Percentiles rank a stretch among this genome's conserved stretches.
Evolutionary conservation across 2,797 vertebrate genomes (phyloP).

Genomic region (Poecile montanus): DNA sequence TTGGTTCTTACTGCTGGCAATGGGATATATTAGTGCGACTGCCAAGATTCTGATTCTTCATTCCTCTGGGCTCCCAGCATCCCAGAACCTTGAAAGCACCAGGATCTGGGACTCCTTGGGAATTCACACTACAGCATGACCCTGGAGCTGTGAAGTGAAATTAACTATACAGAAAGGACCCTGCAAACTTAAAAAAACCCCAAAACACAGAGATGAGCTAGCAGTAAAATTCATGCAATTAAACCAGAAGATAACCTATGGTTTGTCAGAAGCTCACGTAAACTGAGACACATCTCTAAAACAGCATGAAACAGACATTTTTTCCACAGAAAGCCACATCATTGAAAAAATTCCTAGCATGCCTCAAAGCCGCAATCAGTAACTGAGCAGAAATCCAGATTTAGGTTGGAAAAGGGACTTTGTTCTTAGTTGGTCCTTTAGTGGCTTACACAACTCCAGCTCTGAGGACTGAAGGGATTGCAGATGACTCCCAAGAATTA

Average conservation of each 20-base stretch:
- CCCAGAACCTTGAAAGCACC: background rate
- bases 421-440: background rate
- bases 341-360: background rate
- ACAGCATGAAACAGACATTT: background rate
- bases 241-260: background rate
- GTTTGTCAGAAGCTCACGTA: background rate
- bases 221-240: background rate
- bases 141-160: background rate
- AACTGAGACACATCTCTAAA: background rate
- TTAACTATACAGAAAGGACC: background rate
- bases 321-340: background rate
- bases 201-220: background rate
- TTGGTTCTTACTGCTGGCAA: constrained; percentile 20
- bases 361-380: background rate
- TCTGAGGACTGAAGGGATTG: background rate
- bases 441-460: background rate
- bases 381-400: background rate
- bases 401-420: background rate
- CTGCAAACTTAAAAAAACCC: background rate
- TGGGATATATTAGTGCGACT: background rate
- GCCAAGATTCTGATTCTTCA: background rate
- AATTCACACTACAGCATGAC: accelerated
- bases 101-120: background rate
- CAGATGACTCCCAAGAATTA: background rate
- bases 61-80: background rate